These are phyloP conservation scores for Notarius lentiginosus DNA, from an alignment of 2,113 vertebrate species.

Conservation along the genomic window DNA sequence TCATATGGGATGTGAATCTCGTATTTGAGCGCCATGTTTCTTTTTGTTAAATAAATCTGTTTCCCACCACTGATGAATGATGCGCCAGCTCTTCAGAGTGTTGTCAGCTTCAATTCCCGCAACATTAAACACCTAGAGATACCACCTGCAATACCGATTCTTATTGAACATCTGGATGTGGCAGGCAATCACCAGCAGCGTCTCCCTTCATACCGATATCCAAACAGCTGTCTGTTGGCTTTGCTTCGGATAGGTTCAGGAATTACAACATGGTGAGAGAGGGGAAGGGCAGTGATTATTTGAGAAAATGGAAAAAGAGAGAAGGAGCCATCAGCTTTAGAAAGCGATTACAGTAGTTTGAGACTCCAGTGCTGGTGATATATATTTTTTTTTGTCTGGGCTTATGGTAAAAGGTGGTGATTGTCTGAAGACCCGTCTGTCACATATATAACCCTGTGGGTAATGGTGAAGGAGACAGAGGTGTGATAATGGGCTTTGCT, in stretches of 20 bases:
- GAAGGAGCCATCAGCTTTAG: background rate
- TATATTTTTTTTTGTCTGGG: constrained; percentile 1
- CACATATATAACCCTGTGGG: constrained; percentile 26
- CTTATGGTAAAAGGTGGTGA: constrained; percentile 24
- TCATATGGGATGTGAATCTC: background rate
- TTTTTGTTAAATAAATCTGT: background rate
- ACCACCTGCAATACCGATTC: constrained; percentile 14
- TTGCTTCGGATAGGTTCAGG: background rate
- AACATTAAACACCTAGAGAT: constrained; percentile 25
- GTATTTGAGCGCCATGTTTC: background rate
- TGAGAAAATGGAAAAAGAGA: background rate
- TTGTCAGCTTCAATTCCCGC: constrained; percentile 21
- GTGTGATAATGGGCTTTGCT: constrained; percentile 51
- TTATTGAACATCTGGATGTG: constrained; percentile 32
- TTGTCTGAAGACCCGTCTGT: constrained; percentile 28
- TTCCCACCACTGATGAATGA: constrained; percentile 20
- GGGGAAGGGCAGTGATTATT: background rate
- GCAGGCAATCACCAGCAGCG: constrained; percentile 19
- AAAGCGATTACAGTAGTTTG: constrained; percentile 21
- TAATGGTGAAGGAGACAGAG: constrained; percentile 9
- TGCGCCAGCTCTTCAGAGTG: background rate
- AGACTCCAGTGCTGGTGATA: constrained; percentile 15
- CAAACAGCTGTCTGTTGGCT: constrained; percentile 14
- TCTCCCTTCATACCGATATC: background rate
- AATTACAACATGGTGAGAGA: background rate